A percentile compares a stretch with the other conserved stretches of the same genome.
Evolutionary conservation across 2,113 vertebrate species (phyloP).

Genomic region (Ivindomyrus marchei): DNA sequence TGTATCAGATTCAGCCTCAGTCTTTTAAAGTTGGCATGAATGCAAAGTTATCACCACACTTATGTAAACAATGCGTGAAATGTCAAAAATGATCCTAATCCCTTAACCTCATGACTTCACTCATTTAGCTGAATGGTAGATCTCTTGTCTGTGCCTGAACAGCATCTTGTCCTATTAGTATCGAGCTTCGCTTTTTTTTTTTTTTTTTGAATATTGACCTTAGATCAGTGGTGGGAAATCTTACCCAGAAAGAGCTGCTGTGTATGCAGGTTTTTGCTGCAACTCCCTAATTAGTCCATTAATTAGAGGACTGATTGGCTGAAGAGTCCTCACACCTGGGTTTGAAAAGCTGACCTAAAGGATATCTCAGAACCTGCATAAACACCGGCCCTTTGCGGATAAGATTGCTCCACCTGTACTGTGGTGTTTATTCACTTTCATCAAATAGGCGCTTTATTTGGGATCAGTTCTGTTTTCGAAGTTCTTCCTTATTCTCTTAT

Average conservation of each 20-base stretch:
- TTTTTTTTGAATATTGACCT: background rate
- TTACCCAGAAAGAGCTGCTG: no score
- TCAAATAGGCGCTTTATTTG: background rate
- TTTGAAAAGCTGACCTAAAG: no score
- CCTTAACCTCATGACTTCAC: background rate
- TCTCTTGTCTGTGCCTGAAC: background rate
- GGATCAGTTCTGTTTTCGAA: background rate
- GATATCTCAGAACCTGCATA: no score
- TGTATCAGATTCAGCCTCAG: background rate
- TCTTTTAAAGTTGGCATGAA: background rate
- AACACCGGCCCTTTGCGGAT: no score
- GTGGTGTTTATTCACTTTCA: background rate
- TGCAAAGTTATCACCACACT: background rate
- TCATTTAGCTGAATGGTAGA: background rate
- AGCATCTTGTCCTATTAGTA: background rate
- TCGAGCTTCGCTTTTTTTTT: background rate
- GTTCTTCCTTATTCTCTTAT: background rate
- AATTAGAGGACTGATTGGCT: no score
- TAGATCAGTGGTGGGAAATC: background rate
- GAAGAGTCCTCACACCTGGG: no score
- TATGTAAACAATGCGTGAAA: background rate
- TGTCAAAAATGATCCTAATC: background rate
- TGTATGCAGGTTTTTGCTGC: no score
- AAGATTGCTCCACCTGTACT: background rate
- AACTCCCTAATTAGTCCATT: no score